These are phyloP conservation scores for Petrophora chlorosata DNA, from an alignment of 2,888 invertebrate species.

Conservation along the genomic window DNA sequence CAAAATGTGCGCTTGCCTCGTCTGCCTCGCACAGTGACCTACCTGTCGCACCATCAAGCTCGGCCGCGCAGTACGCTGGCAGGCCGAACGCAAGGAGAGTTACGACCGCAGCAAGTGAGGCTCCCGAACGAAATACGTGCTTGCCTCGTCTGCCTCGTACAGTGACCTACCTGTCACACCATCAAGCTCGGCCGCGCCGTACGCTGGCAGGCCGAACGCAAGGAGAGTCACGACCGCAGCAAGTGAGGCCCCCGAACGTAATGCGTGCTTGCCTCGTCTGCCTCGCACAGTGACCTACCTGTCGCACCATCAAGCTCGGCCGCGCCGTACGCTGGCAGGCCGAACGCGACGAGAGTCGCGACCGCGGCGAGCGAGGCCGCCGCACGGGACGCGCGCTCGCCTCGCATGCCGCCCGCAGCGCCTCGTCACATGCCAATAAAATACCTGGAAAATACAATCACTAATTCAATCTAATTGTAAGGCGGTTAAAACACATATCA, in stretches of 20 bases:
- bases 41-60: too few species aligned
- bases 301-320: conserved; percentile 40
- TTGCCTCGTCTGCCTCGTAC: too few species aligned
- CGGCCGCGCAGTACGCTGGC: too few species aligned
- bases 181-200: conserved; percentile 45
- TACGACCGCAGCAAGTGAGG: too few species aligned
- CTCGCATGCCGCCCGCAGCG: conserved; percentile 71
- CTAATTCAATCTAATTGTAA: not conserved
- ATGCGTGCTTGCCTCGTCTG: too few species aligned
- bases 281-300: too few species aligned
- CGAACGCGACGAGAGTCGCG: conserved; percentile 63
- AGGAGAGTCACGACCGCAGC: too few species aligned
- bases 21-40: too few species aligned
- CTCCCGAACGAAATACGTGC: too few species aligned
- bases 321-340: conserved; percentile 50
- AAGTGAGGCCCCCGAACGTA: too few species aligned
- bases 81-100: too few species aligned
- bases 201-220: conserved; percentile 55
- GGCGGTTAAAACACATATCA: not conserved
- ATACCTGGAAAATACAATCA: conserved; percentile 50
- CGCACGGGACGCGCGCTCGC: conserved; percentile 69
- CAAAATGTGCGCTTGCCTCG: too few species aligned
- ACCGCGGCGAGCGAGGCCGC: conserved; percentile 72
- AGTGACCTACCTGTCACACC: conserved; percentile 25
- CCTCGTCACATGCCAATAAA: conserved; percentile 74